Evolutionary conservation across 2,888 invertebrate species (phyloP), one percentile per base, ranked within the genome.

Genomic region (Mythimna impura): DNA sequence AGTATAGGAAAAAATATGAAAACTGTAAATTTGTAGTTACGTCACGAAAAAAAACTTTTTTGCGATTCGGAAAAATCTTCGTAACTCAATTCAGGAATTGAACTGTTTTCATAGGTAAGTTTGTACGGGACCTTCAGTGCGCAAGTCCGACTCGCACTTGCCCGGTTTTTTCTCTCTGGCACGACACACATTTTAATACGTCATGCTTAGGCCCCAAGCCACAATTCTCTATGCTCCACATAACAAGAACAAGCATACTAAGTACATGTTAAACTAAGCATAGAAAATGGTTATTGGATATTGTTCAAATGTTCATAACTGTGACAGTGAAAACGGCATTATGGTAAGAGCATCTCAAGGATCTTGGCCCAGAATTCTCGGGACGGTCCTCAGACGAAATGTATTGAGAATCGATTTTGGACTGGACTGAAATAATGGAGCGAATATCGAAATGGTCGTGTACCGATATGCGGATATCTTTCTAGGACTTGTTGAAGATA

Each of bases 181-280:
- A 36, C 36, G 36, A 9, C 9, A 9, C 1, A 36, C 36, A 36
- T 36, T 36, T 1, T 36, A 36, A 36, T 8, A 36, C 36, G 8
- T 36, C 36, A 36, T 36, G 36, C 2, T 36, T 9, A 36, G 9
- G 36, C 36, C 36, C 36, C 36, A 10, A 36, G 30, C 71, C 67
- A 70, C 71, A 84, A 84, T 86, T 80, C 69, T 81, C 82, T 58
- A 72, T 69, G 87, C 87, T 87, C 86, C 73, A 87, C 55, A 85
- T 83, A 80, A 43, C 57, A 6, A 62, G 66, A 80, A 82, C 73
- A 76, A 77, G 64, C 78, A 66, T 65, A 76, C 54, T 78, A 73
- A 76, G 64, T 75, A 80, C 47, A 73, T 47, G 82, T 81, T 79
- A 71, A 88, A 88, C 83, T 81, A 83, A 73, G 78, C 83, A 83